Evolutionary conservation across 2,797 vertebrate genomes (phyloP), one percentile per base, ranked within the genome.

Genomic region (Momotus momota): DNA sequence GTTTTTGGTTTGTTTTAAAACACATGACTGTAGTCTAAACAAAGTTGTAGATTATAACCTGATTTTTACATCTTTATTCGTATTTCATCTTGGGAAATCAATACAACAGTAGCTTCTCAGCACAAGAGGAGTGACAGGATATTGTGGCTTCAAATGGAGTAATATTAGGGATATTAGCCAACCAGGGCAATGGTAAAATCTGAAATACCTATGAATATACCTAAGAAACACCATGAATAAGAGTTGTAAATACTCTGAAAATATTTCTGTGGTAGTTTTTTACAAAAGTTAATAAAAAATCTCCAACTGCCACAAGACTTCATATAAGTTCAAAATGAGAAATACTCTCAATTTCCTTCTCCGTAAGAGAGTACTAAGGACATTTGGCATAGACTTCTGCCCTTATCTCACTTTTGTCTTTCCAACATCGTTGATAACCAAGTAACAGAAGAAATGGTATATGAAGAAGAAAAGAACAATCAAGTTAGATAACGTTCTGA

Each of bases 401-500:
- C 1, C 45, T 91, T 81, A 58, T 78, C 61, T 91, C 48, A 55
- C 2, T 61, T 87, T 78, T 65, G 17, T 58, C 62, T 81, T 91
- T 90, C 48, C 19, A 48, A 7, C 1, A 2, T 23, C 83, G 46
- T 6, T 41, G 18, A 84, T 58, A 46, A 79, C 61, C 31, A 71
- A 49, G 21, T 85, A 91, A 84, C 31, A 88, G 2, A 87, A 87
- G 27, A 49, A 48, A 71, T 4, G 20, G 38, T 90, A 73, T 67
- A 79, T 3, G 26, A 87, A 86, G 52, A 93, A 81, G n/a, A 52
- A 71, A 81, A 88, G 40, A 75, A 18, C 17, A 93, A 80, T 86
- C 82, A 77, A 55, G 78, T 90, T 88, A 93, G 88, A 80, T 86
- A 96, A 94, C 70, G 57, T 61, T 80, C 66, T 84, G 58, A 88